Conservation (phyloP, 2,113 vertebrate genomes). For the Solea senegalensis region DNA sequence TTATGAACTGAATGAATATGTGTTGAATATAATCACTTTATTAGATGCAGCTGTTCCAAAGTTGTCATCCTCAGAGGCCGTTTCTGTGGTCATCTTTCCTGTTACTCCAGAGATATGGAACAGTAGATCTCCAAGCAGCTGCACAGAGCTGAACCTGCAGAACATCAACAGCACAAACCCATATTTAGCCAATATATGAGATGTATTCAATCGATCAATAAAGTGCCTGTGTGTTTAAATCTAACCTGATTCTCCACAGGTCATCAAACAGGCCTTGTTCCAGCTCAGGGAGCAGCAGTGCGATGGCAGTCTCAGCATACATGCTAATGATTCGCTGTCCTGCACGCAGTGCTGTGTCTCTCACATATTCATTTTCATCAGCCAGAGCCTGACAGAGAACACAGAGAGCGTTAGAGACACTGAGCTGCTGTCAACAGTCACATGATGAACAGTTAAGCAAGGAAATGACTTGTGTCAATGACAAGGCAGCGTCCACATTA, state of each 20-base stretch:
- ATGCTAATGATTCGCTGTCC: slow-evolving; percentile 96
- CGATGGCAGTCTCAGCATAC: slow-evolving; percentile 96
- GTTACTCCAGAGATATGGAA: slow-evolving; percentile 99
- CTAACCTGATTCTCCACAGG: slow-evolving; percentile 96
- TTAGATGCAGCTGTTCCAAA: slow-evolving; percentile 97
- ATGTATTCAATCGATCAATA: not conserved
- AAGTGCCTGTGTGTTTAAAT: not conserved
- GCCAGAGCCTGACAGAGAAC: slow-evolving; percentile 87
- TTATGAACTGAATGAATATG: not conserved
- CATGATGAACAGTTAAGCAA: not conserved
- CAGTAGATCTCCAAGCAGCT: slow-evolving; percentile 95
- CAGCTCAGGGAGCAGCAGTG: slow-evolving; percentile 93
- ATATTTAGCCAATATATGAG: not conserved
- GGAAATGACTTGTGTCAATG: not conserved
- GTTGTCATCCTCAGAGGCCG: slow-evolving; percentile 97
- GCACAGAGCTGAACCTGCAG: slow-evolving; percentile 95
- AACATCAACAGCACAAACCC: slow-evolving; percentile 2
- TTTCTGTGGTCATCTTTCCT: slow-evolving; percentile 99
- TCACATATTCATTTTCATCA: slow-evolving; percentile 97
- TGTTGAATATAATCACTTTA: slow-evolving; percentile 80
- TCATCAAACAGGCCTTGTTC: slow-evolving; percentile 98
- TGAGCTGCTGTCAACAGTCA: not conserved
- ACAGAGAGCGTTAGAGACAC: not conserved
- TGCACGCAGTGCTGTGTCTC: slow-evolving; percentile 93
- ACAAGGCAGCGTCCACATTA: not conserved